Conservation (phyloP, 2,888 invertebrate genomes). For the Geophilus truncorum region DNA sequence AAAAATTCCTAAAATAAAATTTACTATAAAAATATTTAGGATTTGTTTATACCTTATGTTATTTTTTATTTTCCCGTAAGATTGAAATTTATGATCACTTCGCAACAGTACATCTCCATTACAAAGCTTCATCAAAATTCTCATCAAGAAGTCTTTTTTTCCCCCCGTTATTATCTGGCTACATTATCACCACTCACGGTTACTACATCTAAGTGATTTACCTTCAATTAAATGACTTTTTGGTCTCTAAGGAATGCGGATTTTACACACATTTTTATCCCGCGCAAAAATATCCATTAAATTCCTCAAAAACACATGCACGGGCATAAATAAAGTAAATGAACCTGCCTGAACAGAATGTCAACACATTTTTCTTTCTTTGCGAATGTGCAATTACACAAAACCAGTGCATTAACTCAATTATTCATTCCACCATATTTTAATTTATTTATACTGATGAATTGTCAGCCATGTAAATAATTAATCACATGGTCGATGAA, state of each 20-base stretch:
- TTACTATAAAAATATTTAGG: background rate
- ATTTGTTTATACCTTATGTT: background rate
- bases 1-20: no score
- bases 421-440: background rate
- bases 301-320: background rate
- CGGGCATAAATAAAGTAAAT: background rate
- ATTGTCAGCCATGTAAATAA: background rate
- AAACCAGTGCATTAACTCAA: background rate
- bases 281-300: background rate
- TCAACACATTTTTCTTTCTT: no score
- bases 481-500: background rate
- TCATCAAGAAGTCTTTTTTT: background rate
- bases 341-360: background rate
- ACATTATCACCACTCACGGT: conserved; percentile 13
- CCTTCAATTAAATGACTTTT: conserved; percentile 12
- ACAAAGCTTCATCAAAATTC: conserved; percentile 7
- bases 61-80: background rate
- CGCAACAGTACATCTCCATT: conserved; percentile 1
- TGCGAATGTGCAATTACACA: background rate
- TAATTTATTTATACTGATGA: background rate
- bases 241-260: background rate
- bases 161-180: background rate
- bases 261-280: background rate
- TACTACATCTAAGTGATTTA: conserved; percentile 16
- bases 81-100: background rate